Base-by-base conservation (phyloP, 2,797 vertebrate species). In the Hoplostethus atlanticus region DNA sequence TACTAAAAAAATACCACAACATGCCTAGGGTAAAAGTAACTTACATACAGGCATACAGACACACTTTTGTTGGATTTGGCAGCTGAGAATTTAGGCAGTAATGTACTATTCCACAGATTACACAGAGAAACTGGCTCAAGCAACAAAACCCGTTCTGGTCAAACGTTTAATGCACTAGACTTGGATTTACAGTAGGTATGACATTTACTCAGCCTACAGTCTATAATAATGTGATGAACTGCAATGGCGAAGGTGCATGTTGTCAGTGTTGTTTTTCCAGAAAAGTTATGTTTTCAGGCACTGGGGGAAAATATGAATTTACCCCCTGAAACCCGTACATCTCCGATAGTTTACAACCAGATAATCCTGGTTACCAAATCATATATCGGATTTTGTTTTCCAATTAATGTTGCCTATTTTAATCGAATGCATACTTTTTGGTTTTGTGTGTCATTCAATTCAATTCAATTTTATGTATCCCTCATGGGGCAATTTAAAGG, bases 41-140 rank as follows among this genome's bases (percentile, higher is more conserved):
- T 60, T 62, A 64, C 56, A 62, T 52, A 17, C 47, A 64, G 56
- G 4, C 64, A 44, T 3, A 84, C 75, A 87, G 58, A 59, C 63
- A 60, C 62, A 61, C 60, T 58, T 71, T 54, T 86, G 78, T 84
- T 87, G 60, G 44, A 70, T 76, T 86, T 64, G 76, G 77, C 66
- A 58, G 64, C 5, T 6, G 30, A 25, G 25, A 34, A 62, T 55
- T 44, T 38, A 61, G 2, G 30, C 42, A 48, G 16, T 63, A 63
- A 70, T 70, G 56, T 50, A 31, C 53, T 51, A 53, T 73, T 71
- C 28, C 56, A 75, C 40, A 80, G n/a, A 82, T 71, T 64, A 73
- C 21, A 76, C 63, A 50, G 44, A 77, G 64, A 42, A 57, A 47
- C 53, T 69, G 66, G 50, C 56, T 71, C 25, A 9, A 68, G 63